Base-by-base conservation (phyloP, 1,140 invertebrate genomes). In the Hycleus phaleratus region DNA sequence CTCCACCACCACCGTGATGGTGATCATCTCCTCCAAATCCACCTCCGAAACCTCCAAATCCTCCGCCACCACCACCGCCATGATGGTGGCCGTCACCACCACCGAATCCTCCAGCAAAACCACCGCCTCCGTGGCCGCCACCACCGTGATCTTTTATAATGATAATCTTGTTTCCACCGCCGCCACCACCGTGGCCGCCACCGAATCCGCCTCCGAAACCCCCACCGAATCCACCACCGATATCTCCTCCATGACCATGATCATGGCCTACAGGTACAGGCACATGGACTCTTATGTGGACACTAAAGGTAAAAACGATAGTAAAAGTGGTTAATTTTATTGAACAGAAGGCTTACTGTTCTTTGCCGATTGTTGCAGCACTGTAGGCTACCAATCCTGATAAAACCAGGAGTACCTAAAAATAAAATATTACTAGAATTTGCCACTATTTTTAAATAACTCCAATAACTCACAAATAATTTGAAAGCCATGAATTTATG, bases 251-350 rank as follows among this genome's bases (percentile, higher is more conserved):
- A 11, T 56, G 48, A 26, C 12, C 45, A 39, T 57, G 50, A n/a
- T 62, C 49, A 39, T 58, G 47, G 24, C 58, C 52, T 43, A 56
- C 50, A n/a, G 46, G 48, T 60, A 63, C 49, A 4, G 67, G 66
- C 6, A 71, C 45, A 48, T 70, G 68, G 7, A 71, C 59, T 64
- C 63, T 69, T 54, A 71, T 71, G 48, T 71, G 70, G 6, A 71
- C 70, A 65, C 70, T 71, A 50, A 50, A 60, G 52, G 59, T 8
- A 49, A 62, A 46, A 57, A 57, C 32, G 40, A 26, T 4, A 26
- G 42, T 6, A 58, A 61, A 39, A 46, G 4, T 38, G 5, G 6
- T 46, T n/a, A 46, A 48, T n/a, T 10, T 26, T 44, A 24, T 45
- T 10, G 44, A 53, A 10, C n/a, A 24, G 24, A 8, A 32, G 43